phyloP scores from a whole-genome alignment of 2,888 invertebrate species.

The Tanaodytes sp. region DNA sequence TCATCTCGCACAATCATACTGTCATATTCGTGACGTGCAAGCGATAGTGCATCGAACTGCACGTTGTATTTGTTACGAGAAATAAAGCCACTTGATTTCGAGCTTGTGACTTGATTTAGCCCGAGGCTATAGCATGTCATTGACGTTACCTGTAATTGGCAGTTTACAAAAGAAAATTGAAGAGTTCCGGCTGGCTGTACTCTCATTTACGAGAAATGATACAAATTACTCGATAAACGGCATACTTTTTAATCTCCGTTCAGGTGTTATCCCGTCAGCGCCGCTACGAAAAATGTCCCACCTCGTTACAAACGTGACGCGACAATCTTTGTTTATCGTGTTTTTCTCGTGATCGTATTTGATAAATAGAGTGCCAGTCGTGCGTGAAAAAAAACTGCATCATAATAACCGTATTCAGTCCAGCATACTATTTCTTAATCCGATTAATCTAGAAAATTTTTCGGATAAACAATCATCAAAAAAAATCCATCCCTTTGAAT shows the following conservation, averaged over 20 bases:
- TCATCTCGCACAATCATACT: constrained; percentile 52
- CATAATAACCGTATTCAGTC: too few species aligned
- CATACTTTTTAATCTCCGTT: constrained; percentile 39
- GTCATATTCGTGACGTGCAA: constrained; percentile 49
- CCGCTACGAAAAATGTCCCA: too few species aligned
- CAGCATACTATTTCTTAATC: too few species aligned
- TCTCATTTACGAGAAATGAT: constrained; percentile 49
- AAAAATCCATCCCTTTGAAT: too few species aligned
- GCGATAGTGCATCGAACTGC: constrained; percentile 51
- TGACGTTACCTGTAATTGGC: constrained; percentile 50
- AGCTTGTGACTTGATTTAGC: constrained; percentile 50
- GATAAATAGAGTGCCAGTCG: too few species aligned
- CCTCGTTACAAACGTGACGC: constrained; percentile 28
- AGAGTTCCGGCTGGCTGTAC: constrained; percentile 47
- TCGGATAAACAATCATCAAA: too few species aligned
- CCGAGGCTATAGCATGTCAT: constrained; percentile 47
- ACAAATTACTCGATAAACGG: constrained; percentile 49
- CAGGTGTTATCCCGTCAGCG: constrained; percentile 30
- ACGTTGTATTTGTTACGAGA: constrained; percentile 47
- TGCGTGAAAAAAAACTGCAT: too few species aligned
- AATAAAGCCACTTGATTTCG: constrained; percentile 51
- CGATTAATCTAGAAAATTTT: too few species aligned
- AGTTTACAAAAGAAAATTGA: constrained; percentile 52
- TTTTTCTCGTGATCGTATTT: too few species aligned
- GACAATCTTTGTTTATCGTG: too few species aligned